phyloP scores from a whole-genome alignment of 2,113 vertebrate species.

The Forbesichthys agassizii region DNA sequence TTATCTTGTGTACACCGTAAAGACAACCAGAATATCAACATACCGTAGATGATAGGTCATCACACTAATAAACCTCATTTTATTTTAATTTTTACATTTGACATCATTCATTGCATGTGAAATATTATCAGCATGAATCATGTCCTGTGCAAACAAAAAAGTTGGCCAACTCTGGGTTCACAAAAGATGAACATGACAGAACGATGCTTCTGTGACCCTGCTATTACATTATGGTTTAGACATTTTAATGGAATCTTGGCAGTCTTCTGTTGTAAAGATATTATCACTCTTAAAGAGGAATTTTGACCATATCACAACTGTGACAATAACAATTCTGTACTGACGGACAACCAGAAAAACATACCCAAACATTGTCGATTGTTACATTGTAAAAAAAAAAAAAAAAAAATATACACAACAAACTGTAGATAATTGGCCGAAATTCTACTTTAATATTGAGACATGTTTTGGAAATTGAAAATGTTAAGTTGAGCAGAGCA shows the following conservation, averaged over 20 bases:
- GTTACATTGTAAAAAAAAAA: too few relatives aligned
- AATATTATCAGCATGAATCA: conserved; percentile 23
- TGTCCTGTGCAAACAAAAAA: conserved; percentile 30
- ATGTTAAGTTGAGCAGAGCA: conserved; percentile 8
- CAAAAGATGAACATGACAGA: conserved; percentile 1
- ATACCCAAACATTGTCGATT: too few relatives aligned
- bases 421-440: too few relatives aligned
- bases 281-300: too few relatives aligned
- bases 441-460: background rate
- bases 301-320: too few relatives aligned
- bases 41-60: conserved; percentile 36
- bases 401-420: too few relatives aligned
- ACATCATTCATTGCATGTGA: conserved; percentile 37
- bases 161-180: conserved; percentile 14
- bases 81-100: conserved; percentile 44
- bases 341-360: too few relatives aligned
- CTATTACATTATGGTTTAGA: too few relatives aligned
- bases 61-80: conserved; percentile 12
- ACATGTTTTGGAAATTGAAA: conserved; percentile 3
- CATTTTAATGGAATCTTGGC: too few relatives aligned
- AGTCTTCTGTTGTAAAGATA: too few relatives aligned
- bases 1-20: conserved; percentile 45
- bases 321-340: too few relatives aligned
- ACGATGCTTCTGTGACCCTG: conserved; percentile 3
- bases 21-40: conserved; percentile 50